Evolutionary conservation across 1,140 invertebrate species (phyloP), one percentile per base, ranked within the genome.

Genomic region (Lerema accius): DNA sequence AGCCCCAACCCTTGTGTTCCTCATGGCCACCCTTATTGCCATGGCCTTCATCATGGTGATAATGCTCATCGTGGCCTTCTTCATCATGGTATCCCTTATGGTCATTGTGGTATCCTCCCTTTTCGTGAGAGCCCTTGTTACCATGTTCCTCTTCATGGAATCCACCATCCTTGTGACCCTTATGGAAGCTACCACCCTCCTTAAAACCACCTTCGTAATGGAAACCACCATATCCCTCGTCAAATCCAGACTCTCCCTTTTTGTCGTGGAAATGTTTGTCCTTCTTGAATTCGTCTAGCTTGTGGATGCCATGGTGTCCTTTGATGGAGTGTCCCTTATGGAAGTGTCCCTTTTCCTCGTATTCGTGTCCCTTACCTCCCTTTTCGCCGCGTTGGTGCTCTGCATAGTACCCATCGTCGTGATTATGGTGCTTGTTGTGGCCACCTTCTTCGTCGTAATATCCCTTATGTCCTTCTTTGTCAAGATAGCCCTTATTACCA

Each of bases 271-370:
- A 96, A 53, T 89, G 86, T 51, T 87, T 89, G 63, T 88, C 83
- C 59, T 90, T 90, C 65, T 90, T 90, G 66, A 94, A 95, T 74
- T 96, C 95, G 69, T 96, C 95, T 84, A 89, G 56, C 76, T 95
- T 96, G 80, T 96, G 94, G 28, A 94, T 92, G 65, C 94, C 95
- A 71, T 96, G 94, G 65, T 96, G 94, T 55, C 95, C 95, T 3
- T 95, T 95, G 26, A 92, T 95, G 1, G 94, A 94, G 80, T 96
- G 95, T 0, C 95, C 95, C 63, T 96, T 96, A 67, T 95, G 95
- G 73, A 94, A 94, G 50, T 94, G 62, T 89, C 93, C 91, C 48
- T 92, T 88, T 76, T 93, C 92, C 76, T 93, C 92, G 53, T 91
- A 93, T 39, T 92, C 88, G 58, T 92, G 87, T 14, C 94, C 94